Evolutionary conservation across 2,797 vertebrate genomes (phyloP), one percentile per base, ranked within the genome.

Genomic region (Sebastes oblongus): DNA sequence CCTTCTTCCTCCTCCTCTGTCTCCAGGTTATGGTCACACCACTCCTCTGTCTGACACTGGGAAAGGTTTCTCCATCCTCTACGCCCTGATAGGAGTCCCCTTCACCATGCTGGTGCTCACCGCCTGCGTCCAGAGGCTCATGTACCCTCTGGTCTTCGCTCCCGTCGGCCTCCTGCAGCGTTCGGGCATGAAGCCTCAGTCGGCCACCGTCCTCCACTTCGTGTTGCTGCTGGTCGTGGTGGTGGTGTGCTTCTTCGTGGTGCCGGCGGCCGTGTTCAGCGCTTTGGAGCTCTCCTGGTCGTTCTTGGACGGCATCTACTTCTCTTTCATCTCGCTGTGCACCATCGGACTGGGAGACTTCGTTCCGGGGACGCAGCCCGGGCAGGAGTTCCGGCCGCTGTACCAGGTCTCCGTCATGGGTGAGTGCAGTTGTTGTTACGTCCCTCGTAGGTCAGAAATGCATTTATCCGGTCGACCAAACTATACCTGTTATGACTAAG

Each of bases 301-400:
- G 4, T 98, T 96, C 86, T 78, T 98, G 85, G 97, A 98, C 0
- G 96, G 97, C 16, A 85, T 98, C 84, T 98, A 98, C 93, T 98
- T 98, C 93, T 97, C 96, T 66, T 98, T 98, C 92, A 97, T 98
- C 89, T 98, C 97, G 0, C 95, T 98, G 74, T 97, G 96, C 93
- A 98, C 97, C 83, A 97, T 98, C 2, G 97, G 97, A 14, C 95
- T 98, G 4, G 97, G 97, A 0, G 97, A 98, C 77, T 97, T 96
- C 0, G 97, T 98, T 12, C 97, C 97, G 0, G 97, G 95, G 0
- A 95, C 95, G 14, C 92, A 95, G 85, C 90, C 94, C 0, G 75
- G 88, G 3, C 97, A 97, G 93, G 88, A 78, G 50, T 84, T 96
- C 72, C 83, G 95, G 55, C 78, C 90, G 16, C 93, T 98, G 80